phyloP scores from a whole-genome alignment of 2,888 invertebrate genomes.

The Candidula unifasciata region DNA sequence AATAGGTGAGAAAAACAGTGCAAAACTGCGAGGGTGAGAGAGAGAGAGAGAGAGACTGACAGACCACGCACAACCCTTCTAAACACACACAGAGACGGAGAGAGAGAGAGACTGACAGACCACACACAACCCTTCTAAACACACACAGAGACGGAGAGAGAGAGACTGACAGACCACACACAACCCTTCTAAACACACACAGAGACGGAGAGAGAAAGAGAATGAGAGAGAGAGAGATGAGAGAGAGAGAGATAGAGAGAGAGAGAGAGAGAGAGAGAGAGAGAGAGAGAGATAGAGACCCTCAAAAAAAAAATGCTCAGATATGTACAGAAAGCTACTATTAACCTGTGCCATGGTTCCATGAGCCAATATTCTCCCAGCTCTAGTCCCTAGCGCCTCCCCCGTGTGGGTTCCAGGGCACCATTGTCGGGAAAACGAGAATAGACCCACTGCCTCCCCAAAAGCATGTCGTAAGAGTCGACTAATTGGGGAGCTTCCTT shows the following conservation, averaged over 20 bases:
- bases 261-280: conserved; percentile 15
- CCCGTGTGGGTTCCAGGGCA: no score
- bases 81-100: neutral
- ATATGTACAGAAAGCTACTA: no score
- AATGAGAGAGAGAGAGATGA: no score
- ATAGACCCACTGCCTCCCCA: no score
- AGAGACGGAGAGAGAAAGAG: no score
- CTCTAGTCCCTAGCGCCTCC: no score
- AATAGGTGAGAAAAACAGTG: neutral
- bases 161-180: neutral
- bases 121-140: neutral
- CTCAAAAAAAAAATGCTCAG: neutral
- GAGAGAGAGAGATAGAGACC: neutral
- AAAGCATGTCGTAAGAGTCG: no score
- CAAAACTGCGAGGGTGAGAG: neutral
- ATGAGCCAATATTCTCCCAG: no score
- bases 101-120: neutral
- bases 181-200: no score
- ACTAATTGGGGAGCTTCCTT: no score
- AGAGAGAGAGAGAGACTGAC: neutral
- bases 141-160: neutral
- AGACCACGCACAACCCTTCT: neutral
- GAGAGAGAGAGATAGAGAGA: neutral
- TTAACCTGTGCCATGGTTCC: no score
- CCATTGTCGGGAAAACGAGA: no score